Evolutionary conservation across 37 sponge, comb jelly and placozoan species (phyloP), one percentile per base, ranked within the genome.

Genomic region (Amphimedon queenslandica): DNA sequence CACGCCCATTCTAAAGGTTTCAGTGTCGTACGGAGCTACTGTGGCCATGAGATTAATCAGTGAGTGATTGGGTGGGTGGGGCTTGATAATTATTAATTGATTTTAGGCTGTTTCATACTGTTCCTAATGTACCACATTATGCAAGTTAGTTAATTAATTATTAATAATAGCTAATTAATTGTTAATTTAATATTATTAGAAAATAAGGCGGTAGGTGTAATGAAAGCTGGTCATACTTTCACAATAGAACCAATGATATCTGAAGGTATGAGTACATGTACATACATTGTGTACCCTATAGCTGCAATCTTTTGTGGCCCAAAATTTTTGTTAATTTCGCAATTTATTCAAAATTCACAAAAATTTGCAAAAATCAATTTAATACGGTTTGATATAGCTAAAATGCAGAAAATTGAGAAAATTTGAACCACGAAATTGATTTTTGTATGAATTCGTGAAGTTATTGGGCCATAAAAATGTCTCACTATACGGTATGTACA

Each of bases 191-290:
- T 24, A 23, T 34, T 20, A 67, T 5, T 81, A 94, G 95, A 94
- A 74, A 96, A 96, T 75, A 93, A 92, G 73, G 93, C 97, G 2
- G 61, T 96, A 18, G 97, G 97, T 11, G 85, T 96, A 31, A 92
- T 96, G 93, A 92, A 82, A 69, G 74, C 91, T 8, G 97, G 97
- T n/a, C 90, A 96, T 69, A 88, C 87, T 5, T 96, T 96, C 83
- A 96, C 97, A 6, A 96, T 96, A 32, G 97, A 96, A 73, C 97
- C 97, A 36, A 96, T 96, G 97, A 96, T 96, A 40, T 77, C 60
- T 58, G 82, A 89, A 66, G 95, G 92, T 77, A 11, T 18, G 41
- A 41, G 2, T 60, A n/a, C 28, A 6, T 25, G 24, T 60, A 11
- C n/a, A n/a, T n/a, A n/a, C n/a, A 21, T n/a, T n/a, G n/a, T n/a